Evolutionary conservation across 1,140 invertebrate species (phyloP).

Genomic region (Liolophura sinensis): DNA sequence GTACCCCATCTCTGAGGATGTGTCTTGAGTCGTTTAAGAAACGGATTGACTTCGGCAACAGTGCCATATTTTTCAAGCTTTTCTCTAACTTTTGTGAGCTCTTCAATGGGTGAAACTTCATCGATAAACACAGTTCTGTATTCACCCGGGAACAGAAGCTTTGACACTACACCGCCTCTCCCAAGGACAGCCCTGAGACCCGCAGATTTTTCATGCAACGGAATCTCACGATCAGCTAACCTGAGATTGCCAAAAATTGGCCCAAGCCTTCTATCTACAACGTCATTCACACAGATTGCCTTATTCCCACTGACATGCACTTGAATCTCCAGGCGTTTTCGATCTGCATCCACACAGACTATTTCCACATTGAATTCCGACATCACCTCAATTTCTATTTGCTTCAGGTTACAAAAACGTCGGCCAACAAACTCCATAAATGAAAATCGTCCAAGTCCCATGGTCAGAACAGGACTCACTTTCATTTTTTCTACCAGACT

Average conservation of each 20-base stretch:
- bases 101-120: not conserved
- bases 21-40: not conserved
- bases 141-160: slow-evolving; percentile 26
- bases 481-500: too few species aligned
- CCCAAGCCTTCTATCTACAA: slow-evolving; percentile 4
- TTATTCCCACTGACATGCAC: not conserved
- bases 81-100: not conserved
- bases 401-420: too few species aligned
- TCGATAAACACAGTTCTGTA: slow-evolving; percentile 25
- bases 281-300: slow-evolving; percentile 1
- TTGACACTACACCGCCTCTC: slow-evolving; percentile 15
- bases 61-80: slow-evolving; percentile 6
- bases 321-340: not conserved
- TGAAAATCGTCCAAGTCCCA: too few species aligned
- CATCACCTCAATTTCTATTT: too few species aligned
- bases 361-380: not conserved
- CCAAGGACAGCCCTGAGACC: slow-evolving; percentile 19
- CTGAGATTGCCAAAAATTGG: slow-evolving; percentile 8
- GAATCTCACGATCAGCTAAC: slow-evolving; percentile 18
- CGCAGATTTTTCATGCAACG: slow-evolving; percentile 5
- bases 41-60: not conserved
- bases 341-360: not conserved
- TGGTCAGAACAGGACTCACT: too few species aligned
- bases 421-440: too few species aligned
- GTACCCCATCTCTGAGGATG: slow-evolving; percentile 8